Base-by-base conservation (phyloP, 2,113 vertebrate genomes). In the Rana temporaria region DNA sequence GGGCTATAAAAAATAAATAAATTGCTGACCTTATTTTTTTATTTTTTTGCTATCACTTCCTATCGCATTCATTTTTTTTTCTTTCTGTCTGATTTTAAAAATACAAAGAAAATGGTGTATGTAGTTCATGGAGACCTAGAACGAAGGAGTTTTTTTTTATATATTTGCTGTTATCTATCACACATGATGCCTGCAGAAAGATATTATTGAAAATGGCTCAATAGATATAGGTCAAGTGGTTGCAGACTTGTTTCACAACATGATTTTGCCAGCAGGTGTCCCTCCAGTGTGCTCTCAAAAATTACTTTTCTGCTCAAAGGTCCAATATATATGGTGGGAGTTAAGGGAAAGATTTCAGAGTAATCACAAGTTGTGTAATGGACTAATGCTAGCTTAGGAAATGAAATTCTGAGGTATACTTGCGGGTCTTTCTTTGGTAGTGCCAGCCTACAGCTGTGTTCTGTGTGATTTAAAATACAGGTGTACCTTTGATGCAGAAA, bases 201-300 rank as follows among this genome's bases (percentile, higher is more conserved):
- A 77, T 64, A 77, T 77, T 19, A 64, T 77, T 63, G 60, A 22
- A 52, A 48, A 48, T 64, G 56, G 11, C 56, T 75, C 55, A 75
- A 32, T 60, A 57, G 38, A 63, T 77, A 77, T 77, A 77, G 59
- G 74, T 64, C 74, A 77, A 63, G 74, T 64, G 22, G 19, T 16
- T 42, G 30, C 48, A 52, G 59, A 24, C 59, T 26, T 64, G 60
- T 77, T 77, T 77, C 38, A 16, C 69, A 24, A 42, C 60, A 42
- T 63, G 34, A 42, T 48, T 52, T 63, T 76, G 57, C n/a, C 74
- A 77, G 74, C 59, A 19, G 74, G 74, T 77, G 59, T 48, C 20
- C 30, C 18, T 19, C 20, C 56, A 59, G 34, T 62, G 32, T n/a
- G 12, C 22, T n/a, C 17, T 12, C 19, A 38, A 32, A 38, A 62